Evolutionary conservation across 2,888 invertebrate species (phyloP).

Genomic region (Sinhomidia bicolor): DNA sequence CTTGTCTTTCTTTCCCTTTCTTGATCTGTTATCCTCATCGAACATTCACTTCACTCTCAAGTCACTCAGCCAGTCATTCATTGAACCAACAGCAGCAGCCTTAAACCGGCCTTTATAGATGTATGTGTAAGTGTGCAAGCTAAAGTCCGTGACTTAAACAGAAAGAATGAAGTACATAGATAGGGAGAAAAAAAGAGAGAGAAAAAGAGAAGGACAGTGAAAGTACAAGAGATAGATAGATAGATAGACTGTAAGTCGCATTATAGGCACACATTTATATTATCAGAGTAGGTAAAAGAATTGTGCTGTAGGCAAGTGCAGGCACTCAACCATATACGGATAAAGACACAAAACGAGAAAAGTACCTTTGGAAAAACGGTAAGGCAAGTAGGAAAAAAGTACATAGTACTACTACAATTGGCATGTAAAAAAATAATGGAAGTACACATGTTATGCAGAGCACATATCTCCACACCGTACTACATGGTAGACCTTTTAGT

Average conservation of each 20-base stretch:
- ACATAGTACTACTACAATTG: conserved; percentile 53
- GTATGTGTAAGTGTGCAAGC: not conserved
- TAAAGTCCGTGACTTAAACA: not conserved
- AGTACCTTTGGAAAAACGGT: conserved; percentile 40
- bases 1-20: conserved; percentile 33
- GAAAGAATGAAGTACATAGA: not conserved
- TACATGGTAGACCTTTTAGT: conserved; percentile 71
- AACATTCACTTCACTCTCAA: conserved; percentile 64
- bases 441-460: conserved; percentile 66
- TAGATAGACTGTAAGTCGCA: too few species aligned
- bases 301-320: conserved; percentile 51
- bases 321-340: conserved; percentile 50
- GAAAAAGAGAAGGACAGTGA: not conserved
- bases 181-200: not conserved
- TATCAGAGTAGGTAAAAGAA: not conserved
- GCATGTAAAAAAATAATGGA: conserved; percentile 46
- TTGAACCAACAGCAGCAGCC: conserved; percentile 45
- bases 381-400: conserved; percentile 12
- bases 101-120: not conserved
- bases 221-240: not conserved
- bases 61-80: conserved; percentile 66
- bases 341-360: conserved; percentile 58
- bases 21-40: conserved; percentile 66
- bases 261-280: not conserved
- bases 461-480: conserved; percentile 53